Base-by-base conservation (phyloP, 2,797 vertebrate species). In the Anabas testudineus region DNA sequence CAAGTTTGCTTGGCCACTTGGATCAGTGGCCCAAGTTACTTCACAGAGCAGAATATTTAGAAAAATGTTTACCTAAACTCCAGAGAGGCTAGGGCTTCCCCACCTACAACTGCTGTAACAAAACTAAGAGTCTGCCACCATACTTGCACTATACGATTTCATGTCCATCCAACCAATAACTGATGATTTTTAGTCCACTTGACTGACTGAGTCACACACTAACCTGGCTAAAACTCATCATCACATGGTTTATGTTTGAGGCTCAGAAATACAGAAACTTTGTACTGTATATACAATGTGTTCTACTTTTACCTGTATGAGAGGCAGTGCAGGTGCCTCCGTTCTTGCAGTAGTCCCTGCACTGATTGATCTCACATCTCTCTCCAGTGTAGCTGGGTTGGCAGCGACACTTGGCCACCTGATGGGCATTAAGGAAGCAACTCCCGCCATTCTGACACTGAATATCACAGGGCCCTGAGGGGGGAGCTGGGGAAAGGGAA, bases 361-460 rank as follows among this genome's bases (percentile, higher is more conserved):
- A 99, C 84, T 96, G 96, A 92, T 99, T 95, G 36, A 95, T 87
- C 89, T 98, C 97, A 70, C 97, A 99, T 79, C 91, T 94, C 63
- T 97, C 96, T 0, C 97, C 97, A 0, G 91, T 94, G 91, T 97
- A 99, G 81, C 95, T 97, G 7, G 97, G 95, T 46, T 96, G 97
- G 83, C 97, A 99, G 75, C 96, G 96, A 84, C 97, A 99, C 89
- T 99, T 99, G 72, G 96, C 95, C 86, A 97, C 96, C 55, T 95
- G 95, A 60, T 94, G 94, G 10, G 96, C 95, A 0, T 97, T 99
- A 37, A 98, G 93, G 94, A 97, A 98, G 90, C 97, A 99, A 90
- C 95, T 97, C 10, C 97, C 97, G 0, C 97, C 97, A 0, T 99
- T 96, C 76, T 94, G 94, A 87, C 97, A 99, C 78, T 93, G 94